Conservation (phyloP, 2,797 vertebrate genomes). For the Phaenicophaeus curvirostris region DNA sequence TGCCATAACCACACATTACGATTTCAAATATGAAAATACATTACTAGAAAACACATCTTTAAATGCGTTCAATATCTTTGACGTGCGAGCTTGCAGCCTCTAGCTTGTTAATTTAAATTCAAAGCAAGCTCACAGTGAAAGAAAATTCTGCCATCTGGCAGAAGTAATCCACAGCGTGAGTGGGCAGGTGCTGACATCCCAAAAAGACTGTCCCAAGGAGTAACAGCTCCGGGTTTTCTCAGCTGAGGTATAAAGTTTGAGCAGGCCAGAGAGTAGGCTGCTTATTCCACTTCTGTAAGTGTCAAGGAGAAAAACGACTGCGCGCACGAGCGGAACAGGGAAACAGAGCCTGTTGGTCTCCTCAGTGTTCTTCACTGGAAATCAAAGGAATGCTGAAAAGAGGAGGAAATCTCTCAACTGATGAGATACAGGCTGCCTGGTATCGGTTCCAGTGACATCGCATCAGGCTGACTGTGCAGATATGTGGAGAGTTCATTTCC, state of each 20-base stretch:
- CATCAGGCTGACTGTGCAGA: neutral
- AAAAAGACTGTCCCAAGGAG: neutral
- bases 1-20: neutral
- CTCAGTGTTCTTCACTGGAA: neutral
- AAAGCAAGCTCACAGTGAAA: neutral
- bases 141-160: slow-evolving; percentile 36
- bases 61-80: neutral
- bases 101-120: slow-evolving; percentile 23
- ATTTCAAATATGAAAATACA: neutral
- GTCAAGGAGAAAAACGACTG: neutral
- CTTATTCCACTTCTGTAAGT: neutral
- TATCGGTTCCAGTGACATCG: neutral
- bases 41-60: neutral
- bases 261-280: neutral
- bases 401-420: neutral
- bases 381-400: neutral
- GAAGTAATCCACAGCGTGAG: neutral
- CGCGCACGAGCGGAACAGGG: neutral
- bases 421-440: neutral
- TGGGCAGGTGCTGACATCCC: slow-evolving; percentile 19
- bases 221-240: neutral
- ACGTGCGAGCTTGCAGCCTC: neutral
- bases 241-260: neutral
- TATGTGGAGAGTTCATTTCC: neutral
- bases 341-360: neutral